Base-by-base conservation (phyloP, 2,113 vertebrate genomes). In the Mirounga angustirostris region DNA sequence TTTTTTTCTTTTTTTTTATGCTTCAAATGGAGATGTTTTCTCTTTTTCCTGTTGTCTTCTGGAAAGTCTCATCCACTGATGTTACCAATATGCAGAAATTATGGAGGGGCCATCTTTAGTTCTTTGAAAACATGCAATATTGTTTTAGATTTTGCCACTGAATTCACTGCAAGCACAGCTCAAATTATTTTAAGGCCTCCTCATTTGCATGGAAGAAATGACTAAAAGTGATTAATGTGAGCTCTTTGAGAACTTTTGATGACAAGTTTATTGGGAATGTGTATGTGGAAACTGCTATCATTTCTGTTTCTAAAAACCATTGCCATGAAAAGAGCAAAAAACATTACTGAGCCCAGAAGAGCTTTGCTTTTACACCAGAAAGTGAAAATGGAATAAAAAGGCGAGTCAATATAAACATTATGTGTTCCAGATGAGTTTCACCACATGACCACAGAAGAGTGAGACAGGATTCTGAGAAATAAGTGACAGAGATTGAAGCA, bases 261-360 rank as follows among this genome's bases (percentile, higher is more conserved):
- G 79, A 97, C 87, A 96, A 65, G 63, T 97, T 95, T 96, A 94
- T 88, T 96, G 96, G 90, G 74, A 96, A 92, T 85, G 22, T 90
- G 86, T 96, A 78, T 94, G 85, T 96, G 92, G 94, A 96, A 95
- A 87, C 28, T 52, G 54, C 91, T 95, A 89, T 97, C 95, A 95
- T 95, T 96, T 96, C 36, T 92, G 50, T 74, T 67, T 96, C 94
- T 97, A 80, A 92, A 97, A 97, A 56, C 11, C 54, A 82, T 76
- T 81, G 78, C 94, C 74, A 95, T 93, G 76, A 93, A 83, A 88
- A 95, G 46, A 83, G 80, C 56, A n/a, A 96, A 82, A 96, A 81
- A 30, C 46, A 87, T 81, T 69, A 90, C 12, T 19, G 61, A 87
- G 40, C 33, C 76, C 78, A 19, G 12, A 65, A 95, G 86, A 92